Conservation (phyloP, 2,888 invertebrate genomes). For the Drosophila neotestacea region DNA sequence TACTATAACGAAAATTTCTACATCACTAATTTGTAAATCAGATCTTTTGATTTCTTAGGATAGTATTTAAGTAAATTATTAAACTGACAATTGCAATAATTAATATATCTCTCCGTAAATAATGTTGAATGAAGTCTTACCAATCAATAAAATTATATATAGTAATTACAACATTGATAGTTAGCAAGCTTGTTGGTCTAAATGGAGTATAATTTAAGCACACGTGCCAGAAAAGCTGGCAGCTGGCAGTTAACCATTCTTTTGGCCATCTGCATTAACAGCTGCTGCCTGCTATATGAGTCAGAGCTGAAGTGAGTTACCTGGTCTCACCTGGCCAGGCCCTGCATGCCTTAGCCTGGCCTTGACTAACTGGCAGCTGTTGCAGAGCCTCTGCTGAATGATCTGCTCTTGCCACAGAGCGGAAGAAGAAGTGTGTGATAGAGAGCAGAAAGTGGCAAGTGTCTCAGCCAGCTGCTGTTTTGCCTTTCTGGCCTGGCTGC, state of each 20-base stretch:
- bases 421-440: slow-evolving; percentile 3
- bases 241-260: slow-evolving; percentile 21
- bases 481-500: slow-evolving; percentile 22
- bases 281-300: slow-evolving; percentile 37
- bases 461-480: slow-evolving; percentile 59
- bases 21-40: no score
- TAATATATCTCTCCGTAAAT: no score
- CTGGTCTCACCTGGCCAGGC: slow-evolving; percentile 17
- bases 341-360: slow-evolving; percentile 31
- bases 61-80: no score
- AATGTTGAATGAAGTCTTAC: no score
- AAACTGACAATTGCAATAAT: no score
- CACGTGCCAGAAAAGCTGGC: slow-evolving; percentile 18
- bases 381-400: slow-evolving; percentile 39
- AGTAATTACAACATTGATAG: background rate
- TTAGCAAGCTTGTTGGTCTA: background rate
- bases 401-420: slow-evolving; percentile 44
- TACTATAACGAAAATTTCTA: no score
- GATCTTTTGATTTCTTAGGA: no score
- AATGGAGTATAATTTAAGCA: slow-evolving; percentile 1
- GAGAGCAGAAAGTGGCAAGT: slow-evolving; percentile 23
- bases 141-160: background rate
- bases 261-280: slow-evolving; percentile 40
- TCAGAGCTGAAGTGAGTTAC: slow-evolving; percentile 22
- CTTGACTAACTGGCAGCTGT: slow-evolving; percentile 58